phyloP scores from a whole-genome alignment of 92 coral and sea anemone genomes.

The Anthopleura xanthogrammica region DNA sequence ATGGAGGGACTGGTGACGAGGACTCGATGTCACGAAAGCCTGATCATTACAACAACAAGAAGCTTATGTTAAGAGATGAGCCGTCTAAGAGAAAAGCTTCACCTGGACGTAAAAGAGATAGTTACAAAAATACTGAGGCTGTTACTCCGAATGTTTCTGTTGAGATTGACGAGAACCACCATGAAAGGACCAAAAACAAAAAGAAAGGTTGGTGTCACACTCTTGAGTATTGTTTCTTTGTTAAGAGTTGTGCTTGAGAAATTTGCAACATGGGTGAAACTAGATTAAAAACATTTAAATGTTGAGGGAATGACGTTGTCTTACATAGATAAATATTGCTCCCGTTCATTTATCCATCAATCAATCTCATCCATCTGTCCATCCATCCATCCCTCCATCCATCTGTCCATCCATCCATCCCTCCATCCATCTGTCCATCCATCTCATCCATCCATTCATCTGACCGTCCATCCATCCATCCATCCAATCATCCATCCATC shows the following conservation, averaged over 20 bases:
- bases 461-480: no score
- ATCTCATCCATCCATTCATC: no score
- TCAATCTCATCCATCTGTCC: no score
- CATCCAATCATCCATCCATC: no score
- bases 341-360: no score
- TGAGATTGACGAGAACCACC: conserved; percentile 29
- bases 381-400: no score
- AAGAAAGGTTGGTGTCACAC: background rate
- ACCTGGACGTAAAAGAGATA: conserved; percentile 10
- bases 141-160: conserved; percentile 38
- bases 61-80: background rate
- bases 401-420: no score
- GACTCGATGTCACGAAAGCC: conserved; percentile 64
- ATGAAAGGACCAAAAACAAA: background rate
- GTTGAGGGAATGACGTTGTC: no score
- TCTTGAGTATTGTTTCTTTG: no score
- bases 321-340: no score
- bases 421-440: no score
- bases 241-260: background rate
- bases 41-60: conserved; percentile 20
- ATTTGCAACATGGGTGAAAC: background rate
- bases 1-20: conserved; percentile 91
- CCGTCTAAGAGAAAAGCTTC: conserved; percentile 14
- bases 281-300: no score
- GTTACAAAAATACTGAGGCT: background rate